These are phyloP conservation scores for Mionectes olivaceus DNA, from an alignment of 2,797 vertebrate genomes.

Conservation along the genomic window DNA sequence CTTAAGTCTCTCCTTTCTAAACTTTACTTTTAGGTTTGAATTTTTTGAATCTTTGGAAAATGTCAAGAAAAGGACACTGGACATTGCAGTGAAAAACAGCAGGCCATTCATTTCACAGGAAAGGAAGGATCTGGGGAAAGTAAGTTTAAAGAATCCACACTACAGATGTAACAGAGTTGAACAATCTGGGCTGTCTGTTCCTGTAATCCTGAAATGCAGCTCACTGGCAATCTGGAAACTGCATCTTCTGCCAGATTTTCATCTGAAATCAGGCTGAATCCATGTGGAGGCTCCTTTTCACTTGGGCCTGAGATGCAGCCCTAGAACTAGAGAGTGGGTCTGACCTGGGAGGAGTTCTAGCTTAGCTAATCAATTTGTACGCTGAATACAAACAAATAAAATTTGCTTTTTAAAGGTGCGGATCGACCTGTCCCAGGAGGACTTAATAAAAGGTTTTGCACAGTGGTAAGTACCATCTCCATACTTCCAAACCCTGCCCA, in stretches of 20 bases:
- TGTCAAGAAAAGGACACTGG: conserved; percentile 85
- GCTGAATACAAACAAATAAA: neutral
- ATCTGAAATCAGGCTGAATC: neutral
- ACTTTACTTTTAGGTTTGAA: conserved; percentile 85
- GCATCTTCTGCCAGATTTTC: neutral
- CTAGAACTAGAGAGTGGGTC: neutral
- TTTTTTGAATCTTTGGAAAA: conserved; percentile 87
- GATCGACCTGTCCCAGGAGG: conserved; percentile 88
- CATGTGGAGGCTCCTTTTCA: neutral
- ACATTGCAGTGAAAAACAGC: conserved; percentile 93
- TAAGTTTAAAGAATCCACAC: conserved; percentile 55
- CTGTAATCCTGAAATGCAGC: neutral
- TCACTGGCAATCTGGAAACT: neutral
- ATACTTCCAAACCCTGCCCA: neutral
- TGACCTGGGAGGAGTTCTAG: neutral
- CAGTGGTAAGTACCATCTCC: conserved; percentile 84
- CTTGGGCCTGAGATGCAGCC: neutral
- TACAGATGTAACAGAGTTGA: neutral
- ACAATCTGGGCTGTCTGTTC: neutral
- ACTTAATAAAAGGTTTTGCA: conserved; percentile 86
- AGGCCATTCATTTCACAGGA: conserved; percentile 87
- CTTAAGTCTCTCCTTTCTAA: neutral
- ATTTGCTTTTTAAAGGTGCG: conserved; percentile 79
- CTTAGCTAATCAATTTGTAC: neutral
- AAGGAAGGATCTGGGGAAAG: conserved; percentile 92